A percentile compares a stretch with the other conserved stretches of the same genome.
Conservation (phyloP, 2,888 invertebrate species). For the Labia minor region DNA sequence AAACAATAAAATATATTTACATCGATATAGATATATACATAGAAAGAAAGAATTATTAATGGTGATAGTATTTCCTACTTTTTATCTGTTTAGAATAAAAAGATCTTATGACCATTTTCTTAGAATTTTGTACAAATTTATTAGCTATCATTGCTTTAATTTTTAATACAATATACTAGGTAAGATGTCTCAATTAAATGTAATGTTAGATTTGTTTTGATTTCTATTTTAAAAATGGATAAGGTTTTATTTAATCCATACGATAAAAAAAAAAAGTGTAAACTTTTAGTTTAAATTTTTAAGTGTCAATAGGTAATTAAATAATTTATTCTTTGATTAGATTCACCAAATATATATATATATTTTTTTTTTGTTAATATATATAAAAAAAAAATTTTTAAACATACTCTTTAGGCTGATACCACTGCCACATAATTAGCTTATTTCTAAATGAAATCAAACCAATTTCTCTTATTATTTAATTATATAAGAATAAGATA, state of each 20-base stretch:
- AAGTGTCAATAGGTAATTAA: too few relatives aligned
- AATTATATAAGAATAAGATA: not conserved
- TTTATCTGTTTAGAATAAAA: slow-evolving; percentile 19
- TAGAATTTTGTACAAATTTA: slow-evolving; percentile 4
- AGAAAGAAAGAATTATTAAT: slow-evolving; percentile 20
- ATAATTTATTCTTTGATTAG: too few relatives aligned
- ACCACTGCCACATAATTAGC: slow-evolving; percentile 9
- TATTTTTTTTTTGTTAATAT: not conserved
- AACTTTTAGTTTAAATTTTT: not conserved
- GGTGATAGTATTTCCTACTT: slow-evolving; percentile 25
- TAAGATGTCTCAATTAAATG: not conserved
- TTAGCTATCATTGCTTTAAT: not conserved
- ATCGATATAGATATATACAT: slow-evolving; percentile 15
- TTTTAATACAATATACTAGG: not conserved
- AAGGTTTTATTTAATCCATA: not conserved
- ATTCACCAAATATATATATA: not conserved
- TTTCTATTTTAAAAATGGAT: not conserved
- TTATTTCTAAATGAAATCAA: not conserved
- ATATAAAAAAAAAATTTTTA: not conserved
- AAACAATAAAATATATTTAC: not conserved
- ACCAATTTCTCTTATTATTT: not conserved
- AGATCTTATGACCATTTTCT: not conserved
- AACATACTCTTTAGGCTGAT: not conserved
- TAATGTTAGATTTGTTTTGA: not conserved
- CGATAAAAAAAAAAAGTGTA: not conserved